Conservation (phyloP, 2,888 invertebrate genomes). For the Tribolium freemani region DNA sequence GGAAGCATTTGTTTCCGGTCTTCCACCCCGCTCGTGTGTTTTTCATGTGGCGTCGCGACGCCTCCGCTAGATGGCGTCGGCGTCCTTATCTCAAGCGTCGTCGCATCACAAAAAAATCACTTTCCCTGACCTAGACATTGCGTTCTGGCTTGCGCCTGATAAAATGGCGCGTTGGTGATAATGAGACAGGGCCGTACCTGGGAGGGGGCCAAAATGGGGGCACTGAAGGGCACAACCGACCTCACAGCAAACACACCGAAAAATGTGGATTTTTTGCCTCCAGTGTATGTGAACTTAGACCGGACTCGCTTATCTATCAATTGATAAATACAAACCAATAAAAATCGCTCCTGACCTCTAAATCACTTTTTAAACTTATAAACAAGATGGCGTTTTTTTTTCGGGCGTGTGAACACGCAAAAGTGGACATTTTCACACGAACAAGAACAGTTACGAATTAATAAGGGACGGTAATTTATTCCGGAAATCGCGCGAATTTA, state of each 20-base stretch:
- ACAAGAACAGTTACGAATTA: conserved; percentile 32
- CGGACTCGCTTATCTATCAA: conserved; percentile 31
- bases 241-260: conserved; percentile 10
- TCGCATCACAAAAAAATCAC: conserved; percentile 14
- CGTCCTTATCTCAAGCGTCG: not conserved
- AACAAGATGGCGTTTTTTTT: not conserved
- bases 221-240: conserved; percentile 2
- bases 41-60: conserved; percentile 15
- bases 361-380: conserved; percentile 10
- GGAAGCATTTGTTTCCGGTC: too few relatives aligned
- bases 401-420: conserved; percentile 16
- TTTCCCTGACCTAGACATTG: conserved; percentile 44
- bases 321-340: conserved; percentile 18
- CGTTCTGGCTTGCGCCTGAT: conserved; percentile 21
- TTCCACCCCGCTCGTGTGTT: too few relatives aligned
- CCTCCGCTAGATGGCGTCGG: conserved; percentile 24
- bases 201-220: not conserved
- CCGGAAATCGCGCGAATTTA: conserved; percentile 25
- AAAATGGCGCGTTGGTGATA: conserved; percentile 18
- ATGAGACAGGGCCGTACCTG: conserved; percentile 23
- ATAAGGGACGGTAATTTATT: conserved; percentile 32
- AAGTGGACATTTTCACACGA: conserved; percentile 12
- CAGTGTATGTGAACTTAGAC: conserved; percentile 30
- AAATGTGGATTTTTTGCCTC: conserved; percentile 19
- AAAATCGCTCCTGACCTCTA: conserved; percentile 32